phyloP scores from a whole-genome alignment of 2,113 vertebrate species.

The Microcebus tavaratra region DNA sequence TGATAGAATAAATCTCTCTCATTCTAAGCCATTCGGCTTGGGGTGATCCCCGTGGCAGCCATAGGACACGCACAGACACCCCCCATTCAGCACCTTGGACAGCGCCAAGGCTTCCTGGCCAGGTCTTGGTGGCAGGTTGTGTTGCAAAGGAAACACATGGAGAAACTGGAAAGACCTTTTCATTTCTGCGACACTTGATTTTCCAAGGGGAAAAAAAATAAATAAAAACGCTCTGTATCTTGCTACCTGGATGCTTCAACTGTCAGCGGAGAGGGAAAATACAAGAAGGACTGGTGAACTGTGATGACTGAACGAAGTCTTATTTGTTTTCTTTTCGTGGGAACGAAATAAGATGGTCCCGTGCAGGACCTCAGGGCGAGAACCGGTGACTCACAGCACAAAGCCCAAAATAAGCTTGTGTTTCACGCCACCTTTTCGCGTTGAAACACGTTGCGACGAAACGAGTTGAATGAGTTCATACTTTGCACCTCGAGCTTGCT shows the following conservation, averaged over 20 bases:
- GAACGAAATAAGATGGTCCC: neutral
- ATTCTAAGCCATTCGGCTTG: fast-evolving
- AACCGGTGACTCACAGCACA: neutral
- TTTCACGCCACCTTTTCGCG: neutral
- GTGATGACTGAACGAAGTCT: fast-evolving
- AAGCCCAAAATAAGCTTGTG: neutral
- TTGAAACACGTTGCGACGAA: neutral
- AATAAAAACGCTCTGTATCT: neutral
- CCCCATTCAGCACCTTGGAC: fast-evolving
- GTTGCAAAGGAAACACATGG: fast-evolving
- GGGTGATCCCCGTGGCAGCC: fast-evolving
- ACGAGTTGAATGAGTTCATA: neutral
- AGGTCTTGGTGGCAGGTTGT: neutral
- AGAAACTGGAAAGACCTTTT: neutral
- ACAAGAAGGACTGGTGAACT: neutral
- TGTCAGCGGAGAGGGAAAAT: neutral
- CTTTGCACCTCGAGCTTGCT: neutral
- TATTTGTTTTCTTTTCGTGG: neutral
- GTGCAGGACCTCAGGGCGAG: neutral
- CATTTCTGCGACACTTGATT: neutral
- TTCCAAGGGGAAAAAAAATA: neutral
- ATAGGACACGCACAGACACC: fast-evolving
- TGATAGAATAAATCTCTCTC: fast-evolving
- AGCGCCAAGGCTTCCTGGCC: fast-evolving
- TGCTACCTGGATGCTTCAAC: fast-evolving